Evolutionary conservation across 1,140 invertebrate species (phyloP), one percentile per base, ranked within the genome.

Genomic region (Sitophilus oryzae): DNA sequence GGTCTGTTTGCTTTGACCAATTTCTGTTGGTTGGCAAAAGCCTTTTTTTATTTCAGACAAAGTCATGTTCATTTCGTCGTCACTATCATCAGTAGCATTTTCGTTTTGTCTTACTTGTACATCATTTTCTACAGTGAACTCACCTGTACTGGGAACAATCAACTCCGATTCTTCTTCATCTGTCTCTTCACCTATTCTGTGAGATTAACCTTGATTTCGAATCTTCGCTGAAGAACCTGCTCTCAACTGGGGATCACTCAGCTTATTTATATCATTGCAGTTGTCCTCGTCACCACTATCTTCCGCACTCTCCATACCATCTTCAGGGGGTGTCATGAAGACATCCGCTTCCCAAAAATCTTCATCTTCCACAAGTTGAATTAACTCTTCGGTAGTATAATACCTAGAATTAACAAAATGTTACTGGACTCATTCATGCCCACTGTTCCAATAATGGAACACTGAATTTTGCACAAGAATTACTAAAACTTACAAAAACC

Each of bases 211-310:
- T 19, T 16, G 6, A 6, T 15, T 5, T 43, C 16, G 18, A 16
- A 21, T 19, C 8, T 19, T 43, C 8, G 6, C 21, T 43, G 16
- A 41, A 51, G 36, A 36, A n/a, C 49, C 2, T 14, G 34, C 14
- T 20, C 18, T 10, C 45, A 55, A 30, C 25, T 55, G 52, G 3
- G 36, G 56, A 3, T 44, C 56, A 49, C 51, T 59, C 11, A 59
- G 49, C 43, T 59, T 44, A 38, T 55, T 55, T 16, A 59, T 25
- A 43, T 59, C n/a, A n/a, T 34, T 14, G 37, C 14, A 18, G 37
- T 40, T 6, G 52, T 59, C 52, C 30, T 56, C 52, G 42, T 59
- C 57, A 2, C 45, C 57, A 20, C 43, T 48, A 55, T 59, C 51
- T 23, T 55, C 45, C 48, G 34, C 57, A 19, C 23, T 37, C 1